These are phyloP conservation scores for Stegodyphus mimosarum DNA, from an alignment of 1,140 invertebrate genomes.

Conservation along the genomic window DNA sequence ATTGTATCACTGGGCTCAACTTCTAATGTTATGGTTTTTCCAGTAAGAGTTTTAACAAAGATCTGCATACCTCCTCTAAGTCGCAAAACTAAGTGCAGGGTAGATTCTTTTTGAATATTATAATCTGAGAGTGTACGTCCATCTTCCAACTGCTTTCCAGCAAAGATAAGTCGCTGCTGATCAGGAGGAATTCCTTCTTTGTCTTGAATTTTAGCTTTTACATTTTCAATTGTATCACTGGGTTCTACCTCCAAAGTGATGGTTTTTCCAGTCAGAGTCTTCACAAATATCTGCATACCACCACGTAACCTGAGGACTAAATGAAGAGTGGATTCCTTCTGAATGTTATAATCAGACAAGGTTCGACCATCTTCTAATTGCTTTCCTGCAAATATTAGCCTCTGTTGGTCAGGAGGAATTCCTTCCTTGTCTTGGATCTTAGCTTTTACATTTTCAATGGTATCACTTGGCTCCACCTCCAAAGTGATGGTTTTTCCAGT, in stretches of 20 bases:
- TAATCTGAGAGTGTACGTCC: no score
- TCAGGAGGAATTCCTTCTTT: no score
- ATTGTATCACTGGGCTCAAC: no score
- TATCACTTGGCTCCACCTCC: constrained; percentile 67
- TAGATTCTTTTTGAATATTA: no score
- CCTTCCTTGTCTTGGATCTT: no score
- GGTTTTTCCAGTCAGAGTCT: constrained; percentile 71
- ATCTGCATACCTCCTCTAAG: background rate
- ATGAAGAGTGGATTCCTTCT: constrained; percentile 62
- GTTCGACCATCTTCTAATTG: constrained; percentile 73
- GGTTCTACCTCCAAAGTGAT: constrained; percentile 49
- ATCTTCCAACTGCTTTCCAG: no score
- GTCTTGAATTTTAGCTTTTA: no score
- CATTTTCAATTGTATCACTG: no score
- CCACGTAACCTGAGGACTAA: constrained; percentile 71
- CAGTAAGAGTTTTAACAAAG: background rate
- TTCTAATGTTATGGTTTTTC: background rate
- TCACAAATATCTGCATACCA: constrained; percentile 72
- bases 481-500: constrained; percentile 72
- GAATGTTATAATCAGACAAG: constrained; percentile 65
- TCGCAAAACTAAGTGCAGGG: background rate
- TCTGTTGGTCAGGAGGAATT: no score
- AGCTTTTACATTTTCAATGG: no score
- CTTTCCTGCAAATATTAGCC: constrained; percentile 67
- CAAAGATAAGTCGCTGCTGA: no score